phyloP scores from a whole-genome alignment of 2,797 vertebrate genomes.

The Pipistrellus pipistrellus region DNA sequence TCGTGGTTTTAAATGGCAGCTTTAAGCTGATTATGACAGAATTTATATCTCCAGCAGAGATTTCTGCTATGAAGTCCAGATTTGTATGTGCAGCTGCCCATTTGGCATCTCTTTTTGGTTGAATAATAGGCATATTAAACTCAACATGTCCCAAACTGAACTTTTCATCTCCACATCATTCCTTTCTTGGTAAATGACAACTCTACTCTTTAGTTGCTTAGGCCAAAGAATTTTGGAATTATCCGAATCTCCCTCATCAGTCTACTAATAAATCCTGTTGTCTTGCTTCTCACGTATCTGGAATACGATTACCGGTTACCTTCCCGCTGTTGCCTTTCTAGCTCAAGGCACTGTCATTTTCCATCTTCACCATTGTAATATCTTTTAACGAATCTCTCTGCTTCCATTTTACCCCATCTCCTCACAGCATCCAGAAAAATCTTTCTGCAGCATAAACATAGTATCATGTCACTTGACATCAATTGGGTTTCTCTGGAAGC shows the following conservation, averaged over 20 bases:
- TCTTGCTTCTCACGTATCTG: conserved; percentile 7
- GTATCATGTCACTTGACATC: neutral
- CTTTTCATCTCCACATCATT: neutral
- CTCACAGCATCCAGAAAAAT: neutral
- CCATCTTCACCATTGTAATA: neutral
- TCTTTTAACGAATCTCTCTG: neutral
- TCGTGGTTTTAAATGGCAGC: neutral
- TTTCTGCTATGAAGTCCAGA: neutral
- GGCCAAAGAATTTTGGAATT: conserved; percentile 3
- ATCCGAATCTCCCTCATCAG: neutral
- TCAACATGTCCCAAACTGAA: neutral
- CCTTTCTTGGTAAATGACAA: neutral
- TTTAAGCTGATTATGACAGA: neutral
- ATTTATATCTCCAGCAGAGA: neutral
- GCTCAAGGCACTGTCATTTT: neutral
- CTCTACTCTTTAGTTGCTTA: neutral
- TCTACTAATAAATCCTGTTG: conserved; percentile 12
- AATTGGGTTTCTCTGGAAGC: neutral
- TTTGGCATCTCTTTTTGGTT: neutral
- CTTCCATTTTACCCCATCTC: neutral
- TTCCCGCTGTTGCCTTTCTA: neutral
- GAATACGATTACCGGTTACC: neutral
- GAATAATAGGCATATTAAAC: neutral
- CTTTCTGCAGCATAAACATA: neutral
- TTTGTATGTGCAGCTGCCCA: neutral